Conservation (phyloP, 2,797 vertebrate genomes). For the Hemitrygon akajei region DNA sequence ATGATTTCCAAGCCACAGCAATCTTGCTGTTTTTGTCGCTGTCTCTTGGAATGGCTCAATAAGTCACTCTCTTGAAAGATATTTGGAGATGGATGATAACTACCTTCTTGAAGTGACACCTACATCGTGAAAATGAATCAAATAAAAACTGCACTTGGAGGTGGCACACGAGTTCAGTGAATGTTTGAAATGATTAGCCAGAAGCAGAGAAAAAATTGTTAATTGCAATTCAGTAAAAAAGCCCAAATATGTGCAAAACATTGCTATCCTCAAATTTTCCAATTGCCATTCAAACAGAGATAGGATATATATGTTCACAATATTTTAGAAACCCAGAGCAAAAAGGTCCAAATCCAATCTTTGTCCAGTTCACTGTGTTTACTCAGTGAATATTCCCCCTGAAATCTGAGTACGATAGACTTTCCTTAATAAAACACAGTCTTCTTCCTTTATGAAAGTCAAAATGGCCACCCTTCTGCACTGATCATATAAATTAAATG, state of each 20-base stretch:
- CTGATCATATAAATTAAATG: neutral
- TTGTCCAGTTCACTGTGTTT: neutral
- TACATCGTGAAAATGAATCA: too few species aligned
- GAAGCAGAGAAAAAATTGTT: neutral
- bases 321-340: neutral
- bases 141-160: neutral
- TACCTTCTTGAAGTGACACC: too few species aligned
- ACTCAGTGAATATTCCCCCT: neutral
- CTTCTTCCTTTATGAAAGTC: neutral
- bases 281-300: neutral
- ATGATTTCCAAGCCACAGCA: too few species aligned
- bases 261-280: neutral
- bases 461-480: too few species aligned
- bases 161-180: neutral
- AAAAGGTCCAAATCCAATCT: neutral
- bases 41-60: too few species aligned
- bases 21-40: too few species aligned
- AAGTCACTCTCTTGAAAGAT: too few species aligned
- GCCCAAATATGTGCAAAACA: neutral
- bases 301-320: neutral
- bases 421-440: neutral
- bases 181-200: conserved; percentile 24
- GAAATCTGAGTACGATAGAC: neutral
- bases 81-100: too few species aligned
- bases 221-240: neutral